These are phyloP conservation scores for Temnothorax rugatulus DNA, from an alignment of 2,888 invertebrate species.

Conservation along the genomic window DNA sequence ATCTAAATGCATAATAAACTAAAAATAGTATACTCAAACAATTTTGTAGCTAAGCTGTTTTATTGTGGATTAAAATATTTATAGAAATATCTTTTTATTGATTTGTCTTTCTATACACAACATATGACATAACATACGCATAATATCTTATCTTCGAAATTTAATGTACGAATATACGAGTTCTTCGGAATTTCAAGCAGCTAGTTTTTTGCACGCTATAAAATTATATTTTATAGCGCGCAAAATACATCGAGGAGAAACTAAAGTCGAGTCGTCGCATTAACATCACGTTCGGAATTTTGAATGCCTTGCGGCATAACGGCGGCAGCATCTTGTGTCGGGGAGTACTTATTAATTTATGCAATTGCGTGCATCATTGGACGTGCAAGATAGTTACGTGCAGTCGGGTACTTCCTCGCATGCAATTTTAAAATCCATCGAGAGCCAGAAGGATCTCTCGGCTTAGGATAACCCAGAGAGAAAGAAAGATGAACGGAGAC, in stretches of 20 bases:
- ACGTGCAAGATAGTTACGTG: slow-evolving; percentile 59
- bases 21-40: background rate
- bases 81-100: background rate
- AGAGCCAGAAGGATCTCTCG: slow-evolving; percentile 40
- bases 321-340: slow-evolving; percentile 35
- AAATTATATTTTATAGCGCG: background rate
- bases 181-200: background rate
- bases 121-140: background rate
- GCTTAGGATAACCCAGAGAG: slow-evolving; percentile 36
- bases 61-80: no score
- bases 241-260: slow-evolving; percentile 19
- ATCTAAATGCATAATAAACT: background rate
- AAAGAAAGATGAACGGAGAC: slow-evolving; percentile 55
- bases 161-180: background rate
- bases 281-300: slow-evolving; percentile 37
- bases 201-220: background rate
- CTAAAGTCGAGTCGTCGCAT: slow-evolving; percentile 28
- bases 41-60: background rate
- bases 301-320: slow-evolving; percentile 37
- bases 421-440: slow-evolving; percentile 71
- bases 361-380: slow-evolving; percentile 64
- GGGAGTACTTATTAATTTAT: slow-evolving; percentile 64
- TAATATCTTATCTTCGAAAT: slow-evolving; percentile 1
- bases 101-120: background rate
- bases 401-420: slow-evolving; percentile 55